Evolutionary conservation across 2,113 vertebrate genomes (phyloP).

Genomic region (Micronycteris hirsuta): DNA sequence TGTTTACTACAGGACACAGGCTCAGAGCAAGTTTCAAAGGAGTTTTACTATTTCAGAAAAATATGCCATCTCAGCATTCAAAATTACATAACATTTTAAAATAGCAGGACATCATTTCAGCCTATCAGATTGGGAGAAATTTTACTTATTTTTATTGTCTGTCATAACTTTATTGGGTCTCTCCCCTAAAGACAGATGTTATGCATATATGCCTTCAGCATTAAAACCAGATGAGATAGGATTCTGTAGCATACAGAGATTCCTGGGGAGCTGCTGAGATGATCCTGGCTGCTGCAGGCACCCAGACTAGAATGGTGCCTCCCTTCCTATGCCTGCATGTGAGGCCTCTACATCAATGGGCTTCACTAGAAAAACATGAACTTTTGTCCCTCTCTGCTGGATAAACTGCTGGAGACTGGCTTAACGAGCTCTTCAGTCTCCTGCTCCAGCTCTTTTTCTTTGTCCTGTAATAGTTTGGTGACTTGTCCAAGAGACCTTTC

Average conservation of each 20-base stretch:
- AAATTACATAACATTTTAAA: neutral
- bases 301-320: conserved; percentile 85
- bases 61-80: neutral
- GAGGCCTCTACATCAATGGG: conserved; percentile 82
- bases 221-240: conserved; percentile 92
- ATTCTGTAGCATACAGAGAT: conserved; percentile 92
- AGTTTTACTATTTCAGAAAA: neutral
- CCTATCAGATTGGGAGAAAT: neutral
- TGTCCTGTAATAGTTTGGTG: conserved; percentile 91
- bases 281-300: conserved; percentile 91
- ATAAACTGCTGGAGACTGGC: conserved; percentile 93
- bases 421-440: conserved; percentile 91
- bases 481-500: conserved; percentile 92
- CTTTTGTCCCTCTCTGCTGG: conserved; percentile 95
- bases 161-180: conserved; percentile 65
- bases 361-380: conserved; percentile 93
- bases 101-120: neutral
- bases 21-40: neutral
- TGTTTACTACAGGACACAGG: neutral
- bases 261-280: conserved; percentile 86
- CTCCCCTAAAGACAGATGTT: conserved; percentile 74
- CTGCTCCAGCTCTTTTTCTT: conserved; percentile 94
- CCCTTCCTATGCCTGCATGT: conserved; percentile 77
- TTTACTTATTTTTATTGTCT: conserved; percentile 40
- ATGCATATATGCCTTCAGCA: conserved; percentile 97